phyloP scores from a whole-genome alignment of 2,888 invertebrate genomes.

The Endomychus coccineus region DNA sequence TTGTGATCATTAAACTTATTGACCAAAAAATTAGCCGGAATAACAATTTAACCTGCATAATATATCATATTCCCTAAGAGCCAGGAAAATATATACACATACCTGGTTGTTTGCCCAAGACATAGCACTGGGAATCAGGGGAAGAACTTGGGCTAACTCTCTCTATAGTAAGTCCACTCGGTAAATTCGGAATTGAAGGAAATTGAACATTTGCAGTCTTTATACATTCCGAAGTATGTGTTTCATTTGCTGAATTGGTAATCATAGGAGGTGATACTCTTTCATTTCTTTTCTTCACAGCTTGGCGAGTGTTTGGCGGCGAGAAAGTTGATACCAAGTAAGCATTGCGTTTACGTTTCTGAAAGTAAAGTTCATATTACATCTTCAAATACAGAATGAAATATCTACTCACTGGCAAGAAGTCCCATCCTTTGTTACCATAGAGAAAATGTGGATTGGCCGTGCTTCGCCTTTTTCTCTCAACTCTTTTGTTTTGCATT shows the following conservation, averaged over 20 bases:
- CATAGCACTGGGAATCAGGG: constrained; percentile 41
- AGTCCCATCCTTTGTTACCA: constrained; percentile 42
- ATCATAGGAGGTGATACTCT: constrained; percentile 25
- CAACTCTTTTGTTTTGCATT: constrained; percentile 47
- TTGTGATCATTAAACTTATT: too few relatives aligned
- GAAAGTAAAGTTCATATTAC: constrained; percentile 23
- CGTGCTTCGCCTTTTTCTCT: constrained; percentile 49
- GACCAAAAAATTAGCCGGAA: too few relatives aligned
- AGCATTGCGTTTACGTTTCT: constrained; percentile 46
- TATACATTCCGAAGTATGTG: not conserved
- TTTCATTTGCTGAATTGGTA: constrained; percentile 3
- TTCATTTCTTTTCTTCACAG: constrained; percentile 37
- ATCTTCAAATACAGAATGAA: too few relatives aligned
- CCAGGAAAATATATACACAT: too few relatives aligned
- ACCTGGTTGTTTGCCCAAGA: constrained; percentile 46
- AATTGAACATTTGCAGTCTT: constrained; percentile 13
- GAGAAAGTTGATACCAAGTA: constrained; percentile 45
- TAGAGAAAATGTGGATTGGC: constrained; percentile 52
- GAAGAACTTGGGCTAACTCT: constrained; percentile 37
- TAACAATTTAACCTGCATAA: too few relatives aligned
- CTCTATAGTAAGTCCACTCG: constrained; percentile 49
- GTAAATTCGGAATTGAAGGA: constrained; percentile 46
- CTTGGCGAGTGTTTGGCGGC: constrained; percentile 47
- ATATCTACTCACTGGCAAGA: constrained; percentile 22
- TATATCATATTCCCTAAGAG: too few relatives aligned